Conservation (phyloP, 2,113 vertebrate genomes). For the Neodon shergylaensis region DNA sequence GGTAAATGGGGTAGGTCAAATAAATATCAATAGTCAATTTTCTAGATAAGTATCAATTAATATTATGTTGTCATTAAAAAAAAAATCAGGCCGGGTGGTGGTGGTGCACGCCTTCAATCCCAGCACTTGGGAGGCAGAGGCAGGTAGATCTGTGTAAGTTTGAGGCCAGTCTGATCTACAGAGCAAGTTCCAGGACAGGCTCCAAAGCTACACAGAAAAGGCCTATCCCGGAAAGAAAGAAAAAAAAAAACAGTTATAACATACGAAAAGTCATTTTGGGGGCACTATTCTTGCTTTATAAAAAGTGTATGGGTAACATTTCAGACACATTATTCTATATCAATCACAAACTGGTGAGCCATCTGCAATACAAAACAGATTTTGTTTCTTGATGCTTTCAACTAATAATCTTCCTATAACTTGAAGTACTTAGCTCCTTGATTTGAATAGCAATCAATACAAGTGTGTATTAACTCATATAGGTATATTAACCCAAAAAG, state of each 20-base stretch:
- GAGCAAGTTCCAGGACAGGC: no score
- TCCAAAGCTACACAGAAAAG: no score
- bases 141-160: no score
- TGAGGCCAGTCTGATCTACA: no score
- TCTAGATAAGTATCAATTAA: conserved; percentile 55
- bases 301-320: conserved; percentile 44
- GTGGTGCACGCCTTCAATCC: no score
- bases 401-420: conserved; percentile 39
- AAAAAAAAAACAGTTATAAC: not conserved
- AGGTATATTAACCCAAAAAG: conserved; percentile 31
- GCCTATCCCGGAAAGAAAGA: not conserved
- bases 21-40: conserved; percentile 47
- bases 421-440: conserved; percentile 37
- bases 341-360: conserved; percentile 48
- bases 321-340: conserved; percentile 19
- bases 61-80: conserved; percentile 46
- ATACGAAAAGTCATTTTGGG: conserved; percentile 36
- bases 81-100: not conserved
- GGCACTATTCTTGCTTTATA: not conserved
- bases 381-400: conserved; percentile 49
- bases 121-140: no score
- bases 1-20: conserved; percentile 13
- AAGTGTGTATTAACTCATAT: conserved; percentile 24
- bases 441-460: conserved; percentile 40
- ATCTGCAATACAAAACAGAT: conserved; percentile 31